Evolutionary conservation across 2,888 invertebrate genomes (phyloP), one percentile per base, ranked within the genome.

Genomic region (Polyploca ridens): DNA sequence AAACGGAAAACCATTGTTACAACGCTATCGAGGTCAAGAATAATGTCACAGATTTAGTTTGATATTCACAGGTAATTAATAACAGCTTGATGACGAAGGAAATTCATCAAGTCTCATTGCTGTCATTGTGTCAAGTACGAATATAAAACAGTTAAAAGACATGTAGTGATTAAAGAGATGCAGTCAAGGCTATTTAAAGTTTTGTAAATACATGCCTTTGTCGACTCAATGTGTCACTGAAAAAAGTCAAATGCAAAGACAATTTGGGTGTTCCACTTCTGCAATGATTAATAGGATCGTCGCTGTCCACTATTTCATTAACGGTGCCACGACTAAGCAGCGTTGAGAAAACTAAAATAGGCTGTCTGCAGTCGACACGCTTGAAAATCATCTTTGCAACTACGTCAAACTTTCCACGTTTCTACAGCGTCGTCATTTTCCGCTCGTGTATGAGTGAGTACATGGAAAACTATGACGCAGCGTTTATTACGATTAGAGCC

Each of bases 401-500:
- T 72, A 75, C 78, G 75, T 75, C 69, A 72, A 78, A 78, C 71
- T 79, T 78, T 77, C 74, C 76, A 79, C 74, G 75, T 73, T 78
- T 73, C 69, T 73, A 65, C 62, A 63, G 72, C 73, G 73, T 69
- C 83, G 75, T 79, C 79, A 76, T 78, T 75, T 70, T 71, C 69
- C 68, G 69, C 70, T 71, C 72, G 74, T 76, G 75, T 73, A 78
- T 54, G 19, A 54, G 19, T 16, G 27, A 27, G 11, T n/a, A 60
- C 72, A 71, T 76, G 75, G 74, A 77, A 80, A 81, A 78, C 69
- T 80, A 69, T 86, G 86, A 85, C 85, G 82, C 81, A 77, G 78
- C 69, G 69, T 73, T 77, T 82, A 83, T 78, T 82, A 77, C 81
- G 81, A 76, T 72, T 77, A 71, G 77, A 79, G 75, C 75, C 77